Percentiles rank a stretch among this genome's conserved stretches.
These are phyloP conservation scores for Neoniphon sammara DNA, from an alignment of 2,797 vertebrate species.

Conservation along the genomic window DNA sequence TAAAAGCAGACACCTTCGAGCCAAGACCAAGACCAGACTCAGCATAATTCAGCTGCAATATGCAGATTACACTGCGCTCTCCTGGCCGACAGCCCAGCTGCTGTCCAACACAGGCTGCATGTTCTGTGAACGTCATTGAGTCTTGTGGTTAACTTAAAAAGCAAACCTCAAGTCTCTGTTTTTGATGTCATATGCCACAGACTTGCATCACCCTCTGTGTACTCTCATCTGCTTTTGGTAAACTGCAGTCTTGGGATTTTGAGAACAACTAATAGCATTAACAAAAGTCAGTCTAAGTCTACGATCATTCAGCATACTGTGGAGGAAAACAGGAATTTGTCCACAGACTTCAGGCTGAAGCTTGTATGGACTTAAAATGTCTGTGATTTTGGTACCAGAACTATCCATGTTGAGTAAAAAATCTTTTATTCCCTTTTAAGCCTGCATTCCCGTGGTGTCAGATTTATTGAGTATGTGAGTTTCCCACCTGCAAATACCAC, in stretches of 20 bases:
- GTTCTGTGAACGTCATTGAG: slow-evolving; percentile 11
- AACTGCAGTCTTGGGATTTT: slow-evolving; percentile 26
- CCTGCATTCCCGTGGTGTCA: no score
- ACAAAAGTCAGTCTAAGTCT: slow-evolving; percentile 8
- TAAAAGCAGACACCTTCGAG: slow-evolving; percentile 23
- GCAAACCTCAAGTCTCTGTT: slow-evolving; percentile 26
- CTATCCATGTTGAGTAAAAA: no score
- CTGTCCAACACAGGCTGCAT: slow-evolving; percentile 15
- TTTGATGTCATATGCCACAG: background rate
- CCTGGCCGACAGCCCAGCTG: slow-evolving; percentile 27
- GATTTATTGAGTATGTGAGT: no score
- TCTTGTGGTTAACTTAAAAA: slow-evolving; percentile 14
- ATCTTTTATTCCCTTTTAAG: no score
- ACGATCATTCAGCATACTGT: background rate
- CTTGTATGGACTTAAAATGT: no score
- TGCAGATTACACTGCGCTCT: slow-evolving; percentile 33
- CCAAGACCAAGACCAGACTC: slow-evolving; percentile 22
- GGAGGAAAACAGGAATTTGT: no score
- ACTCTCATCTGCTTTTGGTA: background rate
- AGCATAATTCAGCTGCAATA: slow-evolving; percentile 46
- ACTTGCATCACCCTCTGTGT: background rate
- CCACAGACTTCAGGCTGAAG: no score
- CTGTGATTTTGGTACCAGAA: no score
- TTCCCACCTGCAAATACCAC: no score
- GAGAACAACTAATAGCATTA: slow-evolving; percentile 7